Evolutionary conservation across 2,797 vertebrate species (phyloP), one percentile per base, ranked within the genome.

Genomic region (Toxotes lorentzi): DNA sequence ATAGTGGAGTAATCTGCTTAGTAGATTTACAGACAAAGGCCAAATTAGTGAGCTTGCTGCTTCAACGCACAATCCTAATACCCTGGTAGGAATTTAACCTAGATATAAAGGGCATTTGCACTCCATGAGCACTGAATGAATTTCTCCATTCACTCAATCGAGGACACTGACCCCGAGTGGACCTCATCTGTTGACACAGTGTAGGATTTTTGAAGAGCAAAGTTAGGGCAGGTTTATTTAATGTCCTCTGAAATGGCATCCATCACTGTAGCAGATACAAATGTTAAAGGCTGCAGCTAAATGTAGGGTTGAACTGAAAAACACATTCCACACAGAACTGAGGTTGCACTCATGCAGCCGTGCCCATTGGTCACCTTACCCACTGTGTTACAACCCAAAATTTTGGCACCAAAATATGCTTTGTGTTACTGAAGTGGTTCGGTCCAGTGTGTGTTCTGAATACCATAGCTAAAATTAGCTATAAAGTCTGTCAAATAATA

Each of bases 11-110:
- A 66, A 79, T 79, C 70, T 73, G 40, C 38, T 83, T 35, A 61
- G 71, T 51, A 73, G 71, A 83, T 78, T 76, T 78, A 60, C 51
- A 61, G 70, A 77, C 23, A 58, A 66, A 82, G 38, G 69, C 75
- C 65, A 82, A 78, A 85, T 77, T 79, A 70, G 70, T 69, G 38
- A 61, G 50, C 13, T 85, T 80, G 68, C 79, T 86, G 64, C 81
- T 86, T 76, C 32, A 83, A 65, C 0, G 51, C 86, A 84, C 81
- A 88, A 68, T 63, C 66, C 56, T 78, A 67, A 82, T 32, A 68
- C 34, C 19, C 10, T 40, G 41, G 27, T 61, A 50, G 71, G 64
- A 76, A 60, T 73, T 45, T 66, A 73, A 66, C 76, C 21, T 32
- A 32, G 40, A 78, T 34, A 30, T 60, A 72, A 80, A 40, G 30